Evolutionary conservation across 2,113 vertebrate genomes (phyloP).

Genomic region (Odobenus rosmarus): DNA sequence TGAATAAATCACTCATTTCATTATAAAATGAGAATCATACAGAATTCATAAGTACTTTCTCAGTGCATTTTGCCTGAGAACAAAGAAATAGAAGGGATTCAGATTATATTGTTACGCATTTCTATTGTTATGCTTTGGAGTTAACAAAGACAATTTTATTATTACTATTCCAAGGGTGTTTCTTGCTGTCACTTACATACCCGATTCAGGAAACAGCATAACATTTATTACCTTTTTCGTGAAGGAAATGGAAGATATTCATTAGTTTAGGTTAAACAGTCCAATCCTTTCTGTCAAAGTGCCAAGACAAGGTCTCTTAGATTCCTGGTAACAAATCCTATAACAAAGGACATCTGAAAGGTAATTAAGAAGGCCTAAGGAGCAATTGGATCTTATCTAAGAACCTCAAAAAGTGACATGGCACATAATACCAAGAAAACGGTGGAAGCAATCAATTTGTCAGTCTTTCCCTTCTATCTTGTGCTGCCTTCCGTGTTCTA

Average conservation of each 20-base stretch:
- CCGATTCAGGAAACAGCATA: not conserved
- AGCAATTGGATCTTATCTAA: not conserved
- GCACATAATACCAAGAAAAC: not conserved
- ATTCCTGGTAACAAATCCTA: not conserved
- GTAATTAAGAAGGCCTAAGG: conserved; percentile 22
- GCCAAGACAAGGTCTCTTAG: not conserved
- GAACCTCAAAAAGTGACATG: not conserved
- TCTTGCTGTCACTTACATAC: not conserved
- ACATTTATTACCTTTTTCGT: not conserved
- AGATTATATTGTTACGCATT: not conserved
- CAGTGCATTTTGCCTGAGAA: not conserved
- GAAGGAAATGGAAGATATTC: conserved; percentile 36
- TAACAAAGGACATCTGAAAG: conserved; percentile 32
- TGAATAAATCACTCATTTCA: not conserved
- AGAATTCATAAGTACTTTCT: not conserved
- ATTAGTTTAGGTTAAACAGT: conserved; percentile 49
- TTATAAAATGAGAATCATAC: not conserved
- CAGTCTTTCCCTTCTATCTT: not conserved
- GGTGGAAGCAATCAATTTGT: not conserved
- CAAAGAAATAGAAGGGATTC: not conserved
- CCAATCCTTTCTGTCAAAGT: conserved; percentile 45
- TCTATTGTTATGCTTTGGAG: not conserved
- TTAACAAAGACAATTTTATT: not conserved
- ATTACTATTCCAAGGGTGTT: not conserved
- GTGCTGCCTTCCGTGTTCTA: not conserved